phyloP scores from a whole-genome alignment of 2,888 invertebrate genomes.

The Eilema griseolum region DNA sequence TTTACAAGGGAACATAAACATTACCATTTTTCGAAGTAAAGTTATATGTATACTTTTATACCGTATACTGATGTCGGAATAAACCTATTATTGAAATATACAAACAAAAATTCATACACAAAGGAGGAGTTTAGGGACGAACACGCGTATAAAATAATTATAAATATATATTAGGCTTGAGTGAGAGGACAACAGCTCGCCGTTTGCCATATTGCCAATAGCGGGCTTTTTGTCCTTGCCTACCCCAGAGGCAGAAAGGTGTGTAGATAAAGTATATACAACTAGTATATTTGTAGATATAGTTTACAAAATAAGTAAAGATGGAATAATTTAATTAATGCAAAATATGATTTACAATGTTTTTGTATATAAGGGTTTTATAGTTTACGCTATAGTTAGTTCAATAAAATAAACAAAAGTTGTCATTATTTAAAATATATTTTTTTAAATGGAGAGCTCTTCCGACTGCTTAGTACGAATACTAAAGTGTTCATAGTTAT shows the following conservation, averaged over 20 bases:
- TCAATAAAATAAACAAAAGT: neutral
- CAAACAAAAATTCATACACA: too few relatives aligned
- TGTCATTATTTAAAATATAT: neutral
- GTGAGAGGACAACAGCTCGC: neutral
- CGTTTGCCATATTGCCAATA: too few relatives aligned
- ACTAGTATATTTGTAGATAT: neutral
- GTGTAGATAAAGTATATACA: neutral
- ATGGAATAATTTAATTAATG: neutral
- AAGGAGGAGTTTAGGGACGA: too few relatives aligned
- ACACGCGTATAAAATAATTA: too few relatives aligned
- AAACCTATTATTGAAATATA: too few relatives aligned
- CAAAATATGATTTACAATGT: neutral
- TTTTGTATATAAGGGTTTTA: neutral
- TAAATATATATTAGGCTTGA: neutral
- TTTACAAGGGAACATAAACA: too few relatives aligned
- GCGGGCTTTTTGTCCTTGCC: too few relatives aligned
- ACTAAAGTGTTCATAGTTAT: neutral
- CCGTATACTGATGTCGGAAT: too few relatives aligned
- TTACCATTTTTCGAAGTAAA: too few relatives aligned
- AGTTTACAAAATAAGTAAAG: neutral
- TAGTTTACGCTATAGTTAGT: neutral
- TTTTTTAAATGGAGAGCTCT: neutral
- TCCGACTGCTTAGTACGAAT: neutral
- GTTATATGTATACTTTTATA: too few relatives aligned
- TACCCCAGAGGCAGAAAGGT: neutral